phyloP scores from a whole-genome alignment of 2,113 vertebrate species.

The Elachura formosa region DNA sequence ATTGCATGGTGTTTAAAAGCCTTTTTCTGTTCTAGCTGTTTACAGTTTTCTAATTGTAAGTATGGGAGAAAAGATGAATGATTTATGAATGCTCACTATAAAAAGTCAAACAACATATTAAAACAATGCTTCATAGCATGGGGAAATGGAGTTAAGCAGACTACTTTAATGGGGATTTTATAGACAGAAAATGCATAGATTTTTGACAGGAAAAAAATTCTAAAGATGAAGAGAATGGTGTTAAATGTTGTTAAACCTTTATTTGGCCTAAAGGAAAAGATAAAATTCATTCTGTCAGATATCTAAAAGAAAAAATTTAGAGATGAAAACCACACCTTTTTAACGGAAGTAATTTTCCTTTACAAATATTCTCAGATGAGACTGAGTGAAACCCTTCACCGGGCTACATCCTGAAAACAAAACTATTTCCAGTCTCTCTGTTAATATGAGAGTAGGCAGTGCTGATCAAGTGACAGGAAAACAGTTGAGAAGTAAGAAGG shows the following conservation, averaged over 20 bases:
- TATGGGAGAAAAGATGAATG: neutral
- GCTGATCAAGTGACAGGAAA: neutral
- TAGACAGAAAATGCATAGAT: neutral
- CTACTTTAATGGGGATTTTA: neutral
- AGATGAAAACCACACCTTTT: neutral
- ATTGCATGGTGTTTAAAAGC: neutral
- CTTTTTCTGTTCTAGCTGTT: neutral
- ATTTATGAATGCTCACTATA: neutral
- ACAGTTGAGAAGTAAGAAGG: neutral
- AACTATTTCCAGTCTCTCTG: neutral
- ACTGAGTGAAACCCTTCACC: neutral
- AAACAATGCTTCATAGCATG: constrained; percentile 13
- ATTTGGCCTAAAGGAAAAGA: neutral
- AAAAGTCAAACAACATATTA: constrained; percentile 40
- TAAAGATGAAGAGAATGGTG: neutral
- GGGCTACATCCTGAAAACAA: neutral
- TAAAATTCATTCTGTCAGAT: neutral
- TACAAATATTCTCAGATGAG: neutral
- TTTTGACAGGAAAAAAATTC: neutral
- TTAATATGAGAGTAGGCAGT: neutral
- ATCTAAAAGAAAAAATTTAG: neutral
- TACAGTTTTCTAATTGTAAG: neutral
- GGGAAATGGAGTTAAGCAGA: constrained; percentile 12
- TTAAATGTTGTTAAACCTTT: neutral
- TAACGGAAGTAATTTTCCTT: neutral